Conservation (phyloP, 2,797 vertebrate genomes). For the Spea hammondii region DNA sequence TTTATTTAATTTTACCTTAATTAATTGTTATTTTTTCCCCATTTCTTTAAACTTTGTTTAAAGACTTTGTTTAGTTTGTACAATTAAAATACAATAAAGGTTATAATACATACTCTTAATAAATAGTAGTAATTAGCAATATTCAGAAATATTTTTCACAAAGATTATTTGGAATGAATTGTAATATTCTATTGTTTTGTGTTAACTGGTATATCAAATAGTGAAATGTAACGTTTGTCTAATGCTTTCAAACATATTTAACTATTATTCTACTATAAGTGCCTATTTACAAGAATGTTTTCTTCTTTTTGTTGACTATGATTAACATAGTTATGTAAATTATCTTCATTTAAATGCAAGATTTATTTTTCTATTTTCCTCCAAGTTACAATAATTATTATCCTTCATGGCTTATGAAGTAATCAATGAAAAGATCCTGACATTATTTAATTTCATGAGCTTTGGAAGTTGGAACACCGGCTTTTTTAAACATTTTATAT, state of each 20-base stretch:
- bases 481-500: conserved; percentile 1
- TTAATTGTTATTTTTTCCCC: no score
- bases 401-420: conserved; percentile 51
- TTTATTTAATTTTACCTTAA: no score
- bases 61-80: no score
- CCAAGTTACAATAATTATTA: conserved; percentile 57
- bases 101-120: no score
- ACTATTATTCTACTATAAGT: conserved; percentile 2
- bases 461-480: conserved; percentile 50
- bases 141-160: no score
- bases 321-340: conserved; percentile 43
- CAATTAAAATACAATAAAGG: no score
- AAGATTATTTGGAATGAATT: no score
- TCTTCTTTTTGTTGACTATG: conserved; percentile 17
- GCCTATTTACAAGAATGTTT: conserved; percentile 9
- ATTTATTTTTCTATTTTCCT: conserved; percentile 57
- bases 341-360: conserved; percentile 42
- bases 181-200: no score
- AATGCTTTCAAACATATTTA: conserved; percentile 10
- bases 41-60: no score
- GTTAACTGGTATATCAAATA: not conserved
- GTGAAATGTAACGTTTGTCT: not conserved
- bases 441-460: conserved; percentile 53
- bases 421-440: conserved; percentile 60
- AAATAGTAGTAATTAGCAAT: no score